phyloP scores from a whole-genome alignment of 1,140 invertebrate species.

The Temnothorax nylanderi region DNA sequence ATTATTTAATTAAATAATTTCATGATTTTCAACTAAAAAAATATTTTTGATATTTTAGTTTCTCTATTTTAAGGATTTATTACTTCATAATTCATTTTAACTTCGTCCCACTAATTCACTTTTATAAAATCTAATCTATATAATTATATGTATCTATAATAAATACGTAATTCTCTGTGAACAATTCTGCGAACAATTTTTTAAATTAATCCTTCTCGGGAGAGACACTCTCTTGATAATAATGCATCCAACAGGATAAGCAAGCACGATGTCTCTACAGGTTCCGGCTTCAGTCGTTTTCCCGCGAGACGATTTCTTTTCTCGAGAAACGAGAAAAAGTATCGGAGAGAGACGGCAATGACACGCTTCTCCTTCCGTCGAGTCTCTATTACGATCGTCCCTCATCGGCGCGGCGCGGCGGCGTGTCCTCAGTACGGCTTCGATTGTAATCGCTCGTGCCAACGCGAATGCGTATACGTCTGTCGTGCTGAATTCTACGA shows the following conservation, averaged over 20 bases:
- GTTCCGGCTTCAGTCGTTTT: neutral
- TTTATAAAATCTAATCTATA: neutral
- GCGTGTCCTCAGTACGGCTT: slow-evolving; percentile 9
- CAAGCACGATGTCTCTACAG: neutral
- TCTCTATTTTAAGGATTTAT: neutral
- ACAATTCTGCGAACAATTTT: neutral
- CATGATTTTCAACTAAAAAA: neutral
- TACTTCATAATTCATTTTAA: neutral
- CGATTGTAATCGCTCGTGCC: slow-evolving; percentile 23
- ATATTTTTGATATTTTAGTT: neutral
- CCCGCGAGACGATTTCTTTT: slow-evolving; percentile 15
- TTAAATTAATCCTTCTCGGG: neutral
- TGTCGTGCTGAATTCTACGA: slow-evolving; percentile 13
- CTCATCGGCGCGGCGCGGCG: neutral
- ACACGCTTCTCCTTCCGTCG: slow-evolving; percentile 24
- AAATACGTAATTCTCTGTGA: neutral
- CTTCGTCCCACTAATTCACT: neutral
- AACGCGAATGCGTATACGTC: neutral
- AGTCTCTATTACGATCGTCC: neutral
- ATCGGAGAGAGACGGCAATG: neutral
- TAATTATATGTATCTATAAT: neutral
- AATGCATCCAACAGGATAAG: neutral
- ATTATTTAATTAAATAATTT: neutral
- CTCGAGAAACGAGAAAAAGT: neutral
- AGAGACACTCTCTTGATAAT: neutral